Evolutionary conservation across 2,113 vertebrate species (phyloP).

Genomic region (Columba janthina): DNA sequence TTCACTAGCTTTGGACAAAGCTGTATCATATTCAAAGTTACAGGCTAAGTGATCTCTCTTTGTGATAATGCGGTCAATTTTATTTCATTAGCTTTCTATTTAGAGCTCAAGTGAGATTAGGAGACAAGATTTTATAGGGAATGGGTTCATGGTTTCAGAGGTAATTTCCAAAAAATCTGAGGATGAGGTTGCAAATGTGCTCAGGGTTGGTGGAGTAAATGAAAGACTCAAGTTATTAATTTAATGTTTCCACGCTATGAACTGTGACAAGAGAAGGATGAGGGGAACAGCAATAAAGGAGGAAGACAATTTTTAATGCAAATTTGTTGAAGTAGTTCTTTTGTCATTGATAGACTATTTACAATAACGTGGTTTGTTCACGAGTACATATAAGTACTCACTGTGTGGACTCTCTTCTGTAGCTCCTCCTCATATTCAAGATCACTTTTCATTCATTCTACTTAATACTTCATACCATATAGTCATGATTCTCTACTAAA

Average conservation of each 20-base stretch:
- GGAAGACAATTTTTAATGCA: neutral
- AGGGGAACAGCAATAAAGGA: neutral
- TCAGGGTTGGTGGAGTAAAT: neutral
- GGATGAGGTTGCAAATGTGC: neutral
- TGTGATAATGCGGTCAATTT: neutral
- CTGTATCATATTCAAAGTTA: neutral
- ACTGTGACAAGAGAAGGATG: neutral
- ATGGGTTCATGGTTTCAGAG: neutral
- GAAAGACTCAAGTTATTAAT: neutral
- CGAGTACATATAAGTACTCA: neutral
- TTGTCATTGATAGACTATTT: neutral
- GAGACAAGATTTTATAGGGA: neutral
- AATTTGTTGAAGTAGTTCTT: neutral
- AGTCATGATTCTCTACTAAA: neutral
- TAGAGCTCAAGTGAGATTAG: neutral
- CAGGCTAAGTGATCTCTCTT: neutral
- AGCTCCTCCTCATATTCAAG: neutral
- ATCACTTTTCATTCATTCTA: neutral
- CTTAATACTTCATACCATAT: neutral
- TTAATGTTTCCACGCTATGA: neutral
- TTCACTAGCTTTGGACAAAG: neutral
- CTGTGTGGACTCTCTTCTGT: neutral
- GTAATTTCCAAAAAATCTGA: neutral
- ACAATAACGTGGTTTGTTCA: neutral
- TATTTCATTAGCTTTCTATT: neutral